Base-by-base conservation (phyloP, 2,888 invertebrate species). In the Arenicola marina region DNA sequence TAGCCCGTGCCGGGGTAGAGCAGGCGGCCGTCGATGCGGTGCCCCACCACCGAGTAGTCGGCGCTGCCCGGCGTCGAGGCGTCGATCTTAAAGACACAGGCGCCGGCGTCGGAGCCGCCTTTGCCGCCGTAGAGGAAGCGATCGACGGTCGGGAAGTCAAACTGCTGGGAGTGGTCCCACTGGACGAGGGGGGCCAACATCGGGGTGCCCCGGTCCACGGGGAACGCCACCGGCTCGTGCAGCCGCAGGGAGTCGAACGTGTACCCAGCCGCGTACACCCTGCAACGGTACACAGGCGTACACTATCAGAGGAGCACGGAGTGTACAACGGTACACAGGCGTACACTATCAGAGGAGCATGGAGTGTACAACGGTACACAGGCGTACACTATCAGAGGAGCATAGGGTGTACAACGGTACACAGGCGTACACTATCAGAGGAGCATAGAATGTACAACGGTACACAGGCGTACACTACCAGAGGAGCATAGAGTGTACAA, bases 1-100 rank as follows among this genome's bases (percentile, higher is more conserved):
- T 93, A 93, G 21, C 90, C 91, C 0, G 92, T 92, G 0, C 92
- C 92, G 0, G 93, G 93, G 72, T 90, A 95, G 18, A 95, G 86
- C 56, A 94, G 87, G 77, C 95, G 88, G 31, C 92, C 91, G 78
- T 93, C 92, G 62, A 93, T 89, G 1, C 89, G 86, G 81, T 93
- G 93, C 0, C 91, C 92, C 11, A 15, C 7, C 4, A 59, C 21
- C 29, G 28, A 61, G 4, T 44, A 4, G 31, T 61, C 45, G 3
- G 15, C 38, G 15, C 15, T 4, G 4, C 24, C 7, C 11, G 33
- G 33, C n/a, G n/a, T n/a, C 7, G 31, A 31, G 11, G 26, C 21
- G 56, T 56, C 56, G 4, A 56, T n/a, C 7, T 56, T 26, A 24
- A 56, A 56, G 24, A 26, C 11, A 18, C 38, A 38, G 4, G 56